phyloP scores from a whole-genome alignment of 2,797 vertebrate genomes.

The Tiaroga cobitis region DNA sequence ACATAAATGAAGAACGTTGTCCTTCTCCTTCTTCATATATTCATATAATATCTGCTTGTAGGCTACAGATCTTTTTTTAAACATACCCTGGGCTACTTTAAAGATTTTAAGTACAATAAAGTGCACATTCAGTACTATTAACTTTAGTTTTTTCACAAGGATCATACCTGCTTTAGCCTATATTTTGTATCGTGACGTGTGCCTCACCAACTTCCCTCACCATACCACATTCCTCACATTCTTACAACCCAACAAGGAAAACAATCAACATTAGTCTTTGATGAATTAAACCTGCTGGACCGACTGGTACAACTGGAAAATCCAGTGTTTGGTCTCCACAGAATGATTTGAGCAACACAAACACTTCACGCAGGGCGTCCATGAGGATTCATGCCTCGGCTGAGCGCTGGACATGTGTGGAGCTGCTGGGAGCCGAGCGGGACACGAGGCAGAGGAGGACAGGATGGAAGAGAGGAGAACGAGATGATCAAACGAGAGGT shows the following conservation, averaged over 20 bases:
- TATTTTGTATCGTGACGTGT: neutral
- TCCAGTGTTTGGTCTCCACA: conserved; percentile 15
- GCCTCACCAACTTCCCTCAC: neutral
- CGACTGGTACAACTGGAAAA: conserved; percentile 64
- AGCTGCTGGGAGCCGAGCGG: neutral
- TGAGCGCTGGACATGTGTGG: conserved; percentile 41
- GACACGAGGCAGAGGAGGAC: conserved; percentile 50
- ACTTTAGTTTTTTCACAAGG: neutral
- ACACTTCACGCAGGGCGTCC: conserved; percentile 29
- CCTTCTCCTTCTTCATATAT: neutral
- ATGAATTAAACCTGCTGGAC: conserved; percentile 48
- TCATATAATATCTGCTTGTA: neutral
- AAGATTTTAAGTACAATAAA: neutral
- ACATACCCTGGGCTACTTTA: too few relatives aligned
- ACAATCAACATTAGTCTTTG: neutral
- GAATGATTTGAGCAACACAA: neutral
- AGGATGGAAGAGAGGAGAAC: conserved; percentile 28
- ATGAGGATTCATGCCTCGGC: conserved; percentile 54
- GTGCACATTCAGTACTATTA: neutral
- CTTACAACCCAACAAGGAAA: conserved; percentile 41
- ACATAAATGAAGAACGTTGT: neutral
- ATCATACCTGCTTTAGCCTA: neutral
- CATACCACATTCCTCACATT: conserved; percentile 60
- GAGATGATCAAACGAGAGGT: neutral
- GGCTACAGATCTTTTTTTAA: too few relatives aligned